Percentiles rank a stretch among this genome's conserved stretches.
phyloP scores from a whole-genome alignment of 2,797 vertebrate species.

The Enteromius thamalakanensis region DNA sequence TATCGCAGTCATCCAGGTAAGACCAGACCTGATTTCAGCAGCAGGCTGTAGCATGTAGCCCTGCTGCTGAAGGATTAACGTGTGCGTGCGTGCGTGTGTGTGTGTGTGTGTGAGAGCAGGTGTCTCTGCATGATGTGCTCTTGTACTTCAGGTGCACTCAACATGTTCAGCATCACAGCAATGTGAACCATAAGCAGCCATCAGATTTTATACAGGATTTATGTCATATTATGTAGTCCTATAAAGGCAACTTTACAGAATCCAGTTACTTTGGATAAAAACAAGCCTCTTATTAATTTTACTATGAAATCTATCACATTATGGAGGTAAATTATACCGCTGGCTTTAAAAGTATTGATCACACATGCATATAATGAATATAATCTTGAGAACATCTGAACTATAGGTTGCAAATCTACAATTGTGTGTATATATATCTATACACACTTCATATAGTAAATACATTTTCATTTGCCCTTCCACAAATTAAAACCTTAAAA shows the following conservation, averaged over 20 bases:
- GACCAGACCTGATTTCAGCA: slow-evolving; percentile 9
- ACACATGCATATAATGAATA: not conserved
- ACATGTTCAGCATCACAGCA: not conserved
- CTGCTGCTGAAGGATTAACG: not conserved
- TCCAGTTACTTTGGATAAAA: not conserved
- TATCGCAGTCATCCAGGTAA: slow-evolving; percentile 84
- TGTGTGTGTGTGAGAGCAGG: not conserved
- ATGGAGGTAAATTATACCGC: not conserved
- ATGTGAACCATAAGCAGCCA: no score
- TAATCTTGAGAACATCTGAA: not conserved
- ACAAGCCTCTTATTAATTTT: not conserved
- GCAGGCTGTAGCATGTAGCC: not conserved
- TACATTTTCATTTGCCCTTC: no score
- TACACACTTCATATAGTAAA: no score
- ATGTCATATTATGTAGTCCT: not conserved
- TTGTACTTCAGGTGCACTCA: not conserved
- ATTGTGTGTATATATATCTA: no score
- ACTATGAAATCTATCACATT: not conserved
- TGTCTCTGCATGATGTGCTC: not conserved
- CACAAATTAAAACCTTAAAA: not conserved
- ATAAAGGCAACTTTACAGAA: not conserved
- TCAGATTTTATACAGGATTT: not conserved
- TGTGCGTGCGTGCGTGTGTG: not conserved
- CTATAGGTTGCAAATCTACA: not conserved
- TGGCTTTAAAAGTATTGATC: not conserved